Conservation (phyloP, 2,888 invertebrate species). For the Lasioglossum figueresi region DNA sequence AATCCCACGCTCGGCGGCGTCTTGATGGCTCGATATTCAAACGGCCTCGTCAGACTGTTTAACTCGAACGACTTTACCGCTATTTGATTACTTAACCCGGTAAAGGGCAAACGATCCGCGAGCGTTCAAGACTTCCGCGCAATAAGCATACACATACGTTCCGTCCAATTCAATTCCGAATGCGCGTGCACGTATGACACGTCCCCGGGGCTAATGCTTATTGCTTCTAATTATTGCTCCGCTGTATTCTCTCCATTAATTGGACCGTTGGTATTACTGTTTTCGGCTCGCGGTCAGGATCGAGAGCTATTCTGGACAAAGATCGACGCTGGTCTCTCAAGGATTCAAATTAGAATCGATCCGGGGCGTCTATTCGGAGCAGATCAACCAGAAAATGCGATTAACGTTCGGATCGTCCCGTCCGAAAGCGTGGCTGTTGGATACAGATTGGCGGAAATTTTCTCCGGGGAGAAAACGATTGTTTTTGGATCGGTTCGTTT, state of each 20-base stretch:
- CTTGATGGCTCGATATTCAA: background rate
- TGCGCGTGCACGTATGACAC: slow-evolving; percentile 37
- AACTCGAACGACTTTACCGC: slow-evolving; percentile 6
- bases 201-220: slow-evolving; percentile 42
- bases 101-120: background rate
- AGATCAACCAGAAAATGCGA: slow-evolving; percentile 36
- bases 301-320: background rate
- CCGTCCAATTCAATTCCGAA: slow-evolving; percentile 38
- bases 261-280: slow-evolving; percentile 21
- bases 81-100: background rate
- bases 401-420: slow-evolving; percentile 6
- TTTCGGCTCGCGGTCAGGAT: background rate
- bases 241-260: slow-evolving; percentile 22
- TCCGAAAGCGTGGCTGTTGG: background rate
- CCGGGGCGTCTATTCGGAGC: background rate
- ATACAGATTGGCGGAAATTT: slow-evolving; percentile 5
- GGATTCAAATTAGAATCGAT: slow-evolving; percentile 19
- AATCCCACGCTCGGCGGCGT: background rate
- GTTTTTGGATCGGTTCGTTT: background rate
- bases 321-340: background rate
- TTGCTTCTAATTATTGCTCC: slow-evolving; percentile 48
- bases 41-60: slow-evolving; percentile 8
- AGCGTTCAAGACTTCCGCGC: background rate
- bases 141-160: slow-evolving; percentile 22
- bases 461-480: background rate